Evolutionary conservation across 2,888 invertebrate species (phyloP), one percentile per base, ranked within the genome.

Genomic region (Hanleya hanleyi): DNA sequence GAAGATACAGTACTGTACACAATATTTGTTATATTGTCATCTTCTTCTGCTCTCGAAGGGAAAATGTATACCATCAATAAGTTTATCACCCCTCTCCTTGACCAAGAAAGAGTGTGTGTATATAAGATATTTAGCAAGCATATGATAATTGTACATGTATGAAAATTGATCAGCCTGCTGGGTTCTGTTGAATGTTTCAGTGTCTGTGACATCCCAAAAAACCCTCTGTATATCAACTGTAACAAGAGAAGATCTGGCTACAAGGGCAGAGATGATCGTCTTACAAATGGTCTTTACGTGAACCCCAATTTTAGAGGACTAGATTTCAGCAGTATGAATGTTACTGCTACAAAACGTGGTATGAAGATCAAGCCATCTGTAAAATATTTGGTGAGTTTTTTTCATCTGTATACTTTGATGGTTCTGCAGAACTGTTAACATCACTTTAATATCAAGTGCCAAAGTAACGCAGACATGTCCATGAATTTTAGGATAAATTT

Each of bases 181-280:
- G n/a, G n/a, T 74, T 18, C n/a, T 57, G 1, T 74, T 38, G n/a
- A 29, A 73, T 32, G n/a, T 78, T 80, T 33, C 77, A 88, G 88
- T 70, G 76, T 70, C 0, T 89, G 88, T 73, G 32, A 80, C 35
- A 77, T 88, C 65, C 81, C 84, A 6, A 76, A 85, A 57, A 89
- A 84, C 74, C 84, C 88, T 0, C 71, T 89, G 61, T 88, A 84
- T 73, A 80, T 89, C 38, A 73, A 80, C n/a, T 89, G 89, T 75
- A 78, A 81, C 50, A 69, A 69, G 32, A 73, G 69, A 35, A 41
- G 35, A 41, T 26, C 38, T 26, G 67, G 38, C 15, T 6, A 67
- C 12, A 33, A 35, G 61, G 71, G 74, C 2, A 36, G 68, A 35
- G 37, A 62, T 12, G 35, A 49, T n/a, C 72, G 73, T 22, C 67